Evolutionary conservation across 2,797 vertebrate species (phyloP).

Genomic region (Tokudaia tokunoshimensis): DNA sequence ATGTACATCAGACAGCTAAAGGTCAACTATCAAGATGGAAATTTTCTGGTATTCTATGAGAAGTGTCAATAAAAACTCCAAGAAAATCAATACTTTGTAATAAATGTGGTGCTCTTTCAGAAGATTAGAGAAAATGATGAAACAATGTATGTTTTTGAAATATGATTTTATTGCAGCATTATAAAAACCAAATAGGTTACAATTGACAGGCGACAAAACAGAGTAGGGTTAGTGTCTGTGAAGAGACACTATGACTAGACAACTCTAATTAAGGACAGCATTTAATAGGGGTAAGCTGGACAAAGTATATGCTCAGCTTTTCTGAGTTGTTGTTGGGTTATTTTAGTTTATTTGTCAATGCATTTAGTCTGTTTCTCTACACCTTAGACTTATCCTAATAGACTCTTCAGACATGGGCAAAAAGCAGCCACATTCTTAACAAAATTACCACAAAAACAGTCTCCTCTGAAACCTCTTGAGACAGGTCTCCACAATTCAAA

Average conservation of each 20-base stretch:
- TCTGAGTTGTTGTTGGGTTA: background rate
- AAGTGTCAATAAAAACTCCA: background rate
- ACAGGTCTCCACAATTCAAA: background rate
- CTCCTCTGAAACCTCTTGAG: background rate
- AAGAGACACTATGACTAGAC: background rate
- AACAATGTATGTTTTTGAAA: background rate
- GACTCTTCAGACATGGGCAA: background rate
- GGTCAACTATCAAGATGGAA: background rate
- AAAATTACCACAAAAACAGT: background rate
- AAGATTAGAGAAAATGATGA: constrained; percentile 2
- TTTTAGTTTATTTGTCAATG: background rate
- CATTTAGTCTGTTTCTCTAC: background rate
- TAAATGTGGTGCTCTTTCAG: background rate
- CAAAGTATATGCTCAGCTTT: background rate
- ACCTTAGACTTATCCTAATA: background rate
- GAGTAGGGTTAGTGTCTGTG: background rate
- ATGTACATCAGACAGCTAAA: background rate
- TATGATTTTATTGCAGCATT: background rate
- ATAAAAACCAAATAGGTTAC: background rate
- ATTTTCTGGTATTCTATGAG: background rate
- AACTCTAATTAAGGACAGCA: background rate
- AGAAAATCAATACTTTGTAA: background rate
- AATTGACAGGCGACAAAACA: background rate
- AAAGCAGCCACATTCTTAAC: background rate
- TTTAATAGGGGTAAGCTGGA: background rate